Percentiles rank a stretch among this genome's conserved stretches.
These are phyloP conservation scores for Amphipoea oculea DNA, from an alignment of 2,888 invertebrate species.

Conservation along the genomic window DNA sequence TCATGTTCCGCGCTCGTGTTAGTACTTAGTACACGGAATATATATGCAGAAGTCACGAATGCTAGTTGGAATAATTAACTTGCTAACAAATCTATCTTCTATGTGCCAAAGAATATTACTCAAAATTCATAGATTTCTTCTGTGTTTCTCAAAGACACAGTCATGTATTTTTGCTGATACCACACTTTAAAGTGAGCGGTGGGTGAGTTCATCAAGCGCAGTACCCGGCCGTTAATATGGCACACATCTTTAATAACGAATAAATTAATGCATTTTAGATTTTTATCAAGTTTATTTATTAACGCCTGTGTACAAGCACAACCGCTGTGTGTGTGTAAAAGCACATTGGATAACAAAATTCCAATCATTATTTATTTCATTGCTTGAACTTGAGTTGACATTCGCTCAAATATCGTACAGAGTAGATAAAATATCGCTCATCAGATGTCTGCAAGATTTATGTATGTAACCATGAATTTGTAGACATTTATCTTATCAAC, in stretches of 20 bases:
- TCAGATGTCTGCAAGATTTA: conserved; percentile 51
- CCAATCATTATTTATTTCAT: background rate
- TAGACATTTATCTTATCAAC: conserved; percentile 45
- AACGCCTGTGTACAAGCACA: background rate
- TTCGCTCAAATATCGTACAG: conserved; percentile 26
- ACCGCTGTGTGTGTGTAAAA: too few relatives aligned
- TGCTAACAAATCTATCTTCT: background rate
- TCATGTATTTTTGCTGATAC: background rate
- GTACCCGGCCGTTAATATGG: background rate
- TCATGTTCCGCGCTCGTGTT: conserved; percentile 2
- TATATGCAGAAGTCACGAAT: background rate
- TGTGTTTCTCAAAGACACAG: background rate
- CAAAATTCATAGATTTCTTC: background rate
- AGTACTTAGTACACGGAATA: background rate
- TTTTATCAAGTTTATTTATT: background rate
- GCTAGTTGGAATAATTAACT: background rate
- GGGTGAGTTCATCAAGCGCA: background rate
- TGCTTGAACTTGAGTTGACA: conserved; percentile 48
- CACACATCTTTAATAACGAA: too few relatives aligned
- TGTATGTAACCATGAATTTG: conserved; percentile 26
- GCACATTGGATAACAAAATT: background rate
- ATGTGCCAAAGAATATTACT: background rate
- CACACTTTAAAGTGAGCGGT: background rate
- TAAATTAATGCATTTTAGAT: background rate
- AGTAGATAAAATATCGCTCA: conserved; percentile 50